phyloP scores from a whole-genome alignment of 2,797 vertebrate species.

The Numenius phaeopus region DNA sequence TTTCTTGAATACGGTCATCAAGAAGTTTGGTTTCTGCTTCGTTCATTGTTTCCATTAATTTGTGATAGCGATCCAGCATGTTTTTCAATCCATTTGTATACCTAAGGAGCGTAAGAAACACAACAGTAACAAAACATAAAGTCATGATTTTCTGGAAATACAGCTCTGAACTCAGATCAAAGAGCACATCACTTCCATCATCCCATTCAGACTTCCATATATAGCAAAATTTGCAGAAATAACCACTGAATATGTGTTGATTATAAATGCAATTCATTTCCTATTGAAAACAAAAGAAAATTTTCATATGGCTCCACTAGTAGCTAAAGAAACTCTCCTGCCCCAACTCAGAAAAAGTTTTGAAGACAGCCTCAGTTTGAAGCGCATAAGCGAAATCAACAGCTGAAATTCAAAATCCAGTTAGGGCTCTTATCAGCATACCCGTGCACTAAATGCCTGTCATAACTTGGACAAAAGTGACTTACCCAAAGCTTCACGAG shows the following conservation, averaged over 20 bases:
- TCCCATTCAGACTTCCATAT: background rate
- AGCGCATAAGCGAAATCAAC: background rate
- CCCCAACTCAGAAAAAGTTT: background rate
- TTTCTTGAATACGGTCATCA: conserved; percentile 78
- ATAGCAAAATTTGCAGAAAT: background rate
- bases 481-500: background rate
- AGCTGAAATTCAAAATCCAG: background rate
- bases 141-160: background rate
- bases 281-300: background rate
- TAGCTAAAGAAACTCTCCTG: background rate
- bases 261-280: background rate
- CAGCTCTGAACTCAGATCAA: background rate
- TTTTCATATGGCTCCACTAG: background rate
- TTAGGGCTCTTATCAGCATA: background rate
- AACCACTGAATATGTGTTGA: background rate
- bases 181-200: background rate
- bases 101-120: conserved; percentile 70
- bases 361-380: background rate
- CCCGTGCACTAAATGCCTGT: background rate
- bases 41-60: conserved; percentile 81
- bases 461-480: background rate
- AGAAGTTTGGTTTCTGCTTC: conserved; percentile 85
- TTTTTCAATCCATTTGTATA: conserved; percentile 81
- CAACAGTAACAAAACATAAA: background rate
- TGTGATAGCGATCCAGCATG: conserved; percentile 82